Percentiles rank a stretch among this genome's conserved stretches.
These are phyloP conservation scores for Netta rufina DNA, from an alignment of 2,797 vertebrate species.

Conservation along the genomic window DNA sequence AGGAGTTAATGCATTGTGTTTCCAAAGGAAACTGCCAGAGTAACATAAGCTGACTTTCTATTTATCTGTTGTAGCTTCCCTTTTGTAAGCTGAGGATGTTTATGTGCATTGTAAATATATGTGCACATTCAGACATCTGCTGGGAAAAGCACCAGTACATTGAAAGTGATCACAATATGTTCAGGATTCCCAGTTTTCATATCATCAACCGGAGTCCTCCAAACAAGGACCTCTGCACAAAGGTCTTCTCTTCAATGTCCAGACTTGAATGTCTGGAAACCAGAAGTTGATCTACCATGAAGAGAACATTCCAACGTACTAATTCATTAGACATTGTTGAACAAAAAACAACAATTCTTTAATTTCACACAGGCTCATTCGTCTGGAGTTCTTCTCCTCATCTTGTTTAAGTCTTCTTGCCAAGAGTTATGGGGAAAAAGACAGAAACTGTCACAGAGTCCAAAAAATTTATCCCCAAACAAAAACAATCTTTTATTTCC, in stretches of 20 bases:
- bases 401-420: slow-evolving; percentile 49
- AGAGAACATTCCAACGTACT: background rate
- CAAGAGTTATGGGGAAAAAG: slow-evolving; percentile 43
- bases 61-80: background rate
- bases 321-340: background rate
- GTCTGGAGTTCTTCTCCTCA: slow-evolving; percentile 15
- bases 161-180: background rate
- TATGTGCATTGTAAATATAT: background rate
- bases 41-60: background rate
- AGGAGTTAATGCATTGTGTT: background rate
- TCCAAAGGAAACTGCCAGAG: background rate
- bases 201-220: background rate
- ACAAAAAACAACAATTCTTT: background rate
- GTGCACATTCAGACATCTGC: background rate
- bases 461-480: slow-evolving; percentile 25
- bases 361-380: slow-evolving; percentile 5
- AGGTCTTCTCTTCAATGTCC: background rate
- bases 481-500: slow-evolving; percentile 32
- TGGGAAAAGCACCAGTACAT: background rate
- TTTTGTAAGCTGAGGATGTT: background rate
- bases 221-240: background rate
- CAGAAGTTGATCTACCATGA: background rate
- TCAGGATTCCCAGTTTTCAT: background rate
- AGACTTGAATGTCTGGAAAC: background rate
- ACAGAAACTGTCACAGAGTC: slow-evolving; percentile 7